Conservation (phyloP, 2,113 vertebrate genomes). For the Progne subis region DNA sequence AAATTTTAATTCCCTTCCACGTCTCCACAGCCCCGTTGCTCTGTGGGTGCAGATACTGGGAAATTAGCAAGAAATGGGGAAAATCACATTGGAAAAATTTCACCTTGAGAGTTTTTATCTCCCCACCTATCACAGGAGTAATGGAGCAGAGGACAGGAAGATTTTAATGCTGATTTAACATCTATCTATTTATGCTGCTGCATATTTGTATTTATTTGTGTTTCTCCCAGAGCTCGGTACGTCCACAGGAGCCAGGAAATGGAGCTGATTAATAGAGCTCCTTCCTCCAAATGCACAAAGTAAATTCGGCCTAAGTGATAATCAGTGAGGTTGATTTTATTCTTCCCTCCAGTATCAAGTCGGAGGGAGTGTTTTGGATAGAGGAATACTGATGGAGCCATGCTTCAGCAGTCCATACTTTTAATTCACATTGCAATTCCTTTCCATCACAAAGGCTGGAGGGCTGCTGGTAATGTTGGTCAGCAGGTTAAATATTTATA, state of each 20-base stretch:
- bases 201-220: not conserved
- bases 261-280: constrained; percentile 58
- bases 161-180: constrained; percentile 33
- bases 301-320: constrained; percentile 33
- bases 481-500: constrained; percentile 30
- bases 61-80: constrained; percentile 10
- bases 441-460: not conserved
- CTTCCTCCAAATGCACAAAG: constrained; percentile 14
- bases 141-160: not conserved
- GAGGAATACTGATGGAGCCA: constrained; percentile 17
- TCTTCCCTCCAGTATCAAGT: not conserved
- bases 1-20: not conserved
- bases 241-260: constrained; percentile 4
- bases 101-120: constrained; percentile 11
- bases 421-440: not conserved
- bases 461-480: not conserved
- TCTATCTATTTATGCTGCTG: not conserved
- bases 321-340: constrained; percentile 48
- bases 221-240: not conserved
- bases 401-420: not conserved
- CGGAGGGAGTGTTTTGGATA: not conserved
- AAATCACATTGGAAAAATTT: not conserved
- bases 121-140: not conserved
- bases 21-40: not conserved
- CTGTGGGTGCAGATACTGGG: not conserved